phyloP scores from a whole-genome alignment of 37 sponge, comb jelly and placozoan genomes.

The Halisarca cf. caerulea region DNA sequence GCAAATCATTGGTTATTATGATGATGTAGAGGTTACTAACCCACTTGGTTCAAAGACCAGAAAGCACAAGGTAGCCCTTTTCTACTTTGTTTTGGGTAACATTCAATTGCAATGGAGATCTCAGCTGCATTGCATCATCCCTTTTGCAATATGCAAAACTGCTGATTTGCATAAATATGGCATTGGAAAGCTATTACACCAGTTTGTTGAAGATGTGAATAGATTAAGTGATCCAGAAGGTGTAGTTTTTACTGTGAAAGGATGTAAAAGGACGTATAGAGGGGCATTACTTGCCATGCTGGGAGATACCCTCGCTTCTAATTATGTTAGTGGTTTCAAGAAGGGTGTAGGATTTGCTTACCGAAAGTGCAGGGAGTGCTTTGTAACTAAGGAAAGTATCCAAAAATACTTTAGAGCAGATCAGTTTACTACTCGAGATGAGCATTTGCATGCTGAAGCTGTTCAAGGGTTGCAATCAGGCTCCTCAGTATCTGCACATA shows the following conservation, averaged over 20 bases:
- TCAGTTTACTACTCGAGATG: too few species aligned
- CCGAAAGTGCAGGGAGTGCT: too few species aligned
- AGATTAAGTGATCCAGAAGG: neutral
- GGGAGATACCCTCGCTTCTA: neutral
- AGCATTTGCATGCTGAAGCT: too few species aligned
- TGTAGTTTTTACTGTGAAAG: neutral
- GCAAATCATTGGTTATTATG: neutral
- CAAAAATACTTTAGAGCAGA: too few species aligned
- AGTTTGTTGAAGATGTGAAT: neutral
- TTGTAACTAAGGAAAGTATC: too few species aligned
- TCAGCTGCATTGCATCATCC: neutral
- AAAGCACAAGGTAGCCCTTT: neutral
- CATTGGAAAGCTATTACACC: neutral
- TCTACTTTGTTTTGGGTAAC: too few species aligned
- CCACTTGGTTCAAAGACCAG: neutral
- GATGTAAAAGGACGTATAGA: neutral
- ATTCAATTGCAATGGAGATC: neutral
- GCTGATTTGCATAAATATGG: neutral
- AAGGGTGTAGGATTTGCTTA: too few species aligned
- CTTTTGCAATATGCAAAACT: neutral
- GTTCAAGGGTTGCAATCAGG: too few species aligned
- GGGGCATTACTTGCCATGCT: neutral
- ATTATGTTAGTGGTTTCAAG: neutral
- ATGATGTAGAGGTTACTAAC: neutral
- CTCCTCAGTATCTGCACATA: too few species aligned